A percentile compares a stretch with the other conserved stretches of the same genome.
These are phyloP conservation scores for Digitonthophagus gazella DNA, from an alignment of 2,888 invertebrate genomes.

Conservation along the genomic window DNA sequence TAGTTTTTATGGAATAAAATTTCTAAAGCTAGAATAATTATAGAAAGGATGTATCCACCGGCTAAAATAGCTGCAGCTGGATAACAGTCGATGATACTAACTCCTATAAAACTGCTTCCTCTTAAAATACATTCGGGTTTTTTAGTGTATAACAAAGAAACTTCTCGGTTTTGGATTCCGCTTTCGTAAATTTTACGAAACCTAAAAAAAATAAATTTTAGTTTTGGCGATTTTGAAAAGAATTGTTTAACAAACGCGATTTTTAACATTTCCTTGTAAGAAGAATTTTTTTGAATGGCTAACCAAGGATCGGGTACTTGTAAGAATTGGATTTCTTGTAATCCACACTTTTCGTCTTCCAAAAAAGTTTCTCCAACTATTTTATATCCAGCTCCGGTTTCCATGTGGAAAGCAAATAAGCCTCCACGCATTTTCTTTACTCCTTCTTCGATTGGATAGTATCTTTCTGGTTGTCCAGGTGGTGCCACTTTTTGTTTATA, in stretches of 20 bases:
- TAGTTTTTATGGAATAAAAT: conserved; percentile 27
- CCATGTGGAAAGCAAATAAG: conserved; percentile 71
- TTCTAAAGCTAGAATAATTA: conserved; percentile 41
- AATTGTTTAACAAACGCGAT: conserved; percentile 54
- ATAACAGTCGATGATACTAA: conserved; percentile 58
- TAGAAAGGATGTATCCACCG: conserved; percentile 40
- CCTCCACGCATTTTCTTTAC: conserved; percentile 60
- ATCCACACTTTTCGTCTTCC: conserved; percentile 71
- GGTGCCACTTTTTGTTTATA: conserved; percentile 65
- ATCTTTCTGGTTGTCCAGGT: conserved; percentile 57
- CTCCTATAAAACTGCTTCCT: conserved; percentile 61
- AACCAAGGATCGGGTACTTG: conserved; percentile 65
- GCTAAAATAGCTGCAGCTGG: conserved; percentile 49
- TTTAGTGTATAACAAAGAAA: conserved; percentile 56
- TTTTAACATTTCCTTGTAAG: conserved; percentile 62
- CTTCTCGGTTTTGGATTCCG: conserved; percentile 59
- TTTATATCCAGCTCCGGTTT: conserved; percentile 68
- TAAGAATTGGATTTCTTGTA: conserved; percentile 62
- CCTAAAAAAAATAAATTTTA: conserved; percentile 42
- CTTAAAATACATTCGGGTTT: conserved; percentile 59
- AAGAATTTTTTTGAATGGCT: conserved; percentile 61
- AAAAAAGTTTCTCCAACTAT: conserved; percentile 65
- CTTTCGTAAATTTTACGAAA: conserved; percentile 59
- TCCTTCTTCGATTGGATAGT: conserved; percentile 63
- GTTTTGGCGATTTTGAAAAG: conserved; percentile 1